These are phyloP conservation scores for Euspilapteryx auroguttella DNA, from an alignment of 2,888 invertebrate genomes.

Conservation along the genomic window DNA sequence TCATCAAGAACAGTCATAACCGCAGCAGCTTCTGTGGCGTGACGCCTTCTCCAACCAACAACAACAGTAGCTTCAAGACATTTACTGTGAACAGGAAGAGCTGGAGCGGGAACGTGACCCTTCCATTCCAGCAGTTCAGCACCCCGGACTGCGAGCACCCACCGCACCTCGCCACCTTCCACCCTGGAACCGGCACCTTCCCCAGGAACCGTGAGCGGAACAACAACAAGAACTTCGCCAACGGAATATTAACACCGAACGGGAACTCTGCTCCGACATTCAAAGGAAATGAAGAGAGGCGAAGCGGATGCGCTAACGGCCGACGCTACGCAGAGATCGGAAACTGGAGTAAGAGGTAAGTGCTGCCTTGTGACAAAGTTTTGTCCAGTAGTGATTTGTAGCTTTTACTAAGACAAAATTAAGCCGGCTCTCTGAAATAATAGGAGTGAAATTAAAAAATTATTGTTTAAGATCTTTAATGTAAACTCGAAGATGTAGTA, in stretches of 20 bases:
- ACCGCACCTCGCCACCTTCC: slow-evolving; percentile 49
- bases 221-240: slow-evolving; percentile 32
- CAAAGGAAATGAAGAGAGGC: slow-evolving; percentile 56
- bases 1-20: slow-evolving; percentile 56
- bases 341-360: slow-evolving; percentile 61
- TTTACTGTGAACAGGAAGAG: slow-evolving; percentile 55
- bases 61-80: slow-evolving; percentile 50
- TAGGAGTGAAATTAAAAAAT: no score
- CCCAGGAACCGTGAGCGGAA: slow-evolving; percentile 52
- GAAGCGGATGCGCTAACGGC: slow-evolving; percentile 53
- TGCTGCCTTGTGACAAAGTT: no score
- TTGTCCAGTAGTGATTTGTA: no score
- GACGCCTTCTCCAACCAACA: slow-evolving; percentile 39
- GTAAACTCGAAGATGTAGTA: no score
- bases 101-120: slow-evolving; percentile 56
- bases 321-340: slow-evolving; percentile 63
- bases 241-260: slow-evolving; percentile 57
- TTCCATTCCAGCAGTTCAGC: slow-evolving; percentile 45
- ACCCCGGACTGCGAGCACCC: slow-evolving; percentile 33
- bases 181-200: slow-evolving; percentile 52
- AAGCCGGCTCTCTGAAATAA: no score
- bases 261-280: slow-evolving; percentile 49
- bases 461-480: no score
- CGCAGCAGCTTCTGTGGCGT: slow-evolving; percentile 58
- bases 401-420: no score